These are phyloP conservation scores for Potamilus streckersoni DNA, from an alignment of 1,140 invertebrate species.

Conservation along the genomic window DNA sequence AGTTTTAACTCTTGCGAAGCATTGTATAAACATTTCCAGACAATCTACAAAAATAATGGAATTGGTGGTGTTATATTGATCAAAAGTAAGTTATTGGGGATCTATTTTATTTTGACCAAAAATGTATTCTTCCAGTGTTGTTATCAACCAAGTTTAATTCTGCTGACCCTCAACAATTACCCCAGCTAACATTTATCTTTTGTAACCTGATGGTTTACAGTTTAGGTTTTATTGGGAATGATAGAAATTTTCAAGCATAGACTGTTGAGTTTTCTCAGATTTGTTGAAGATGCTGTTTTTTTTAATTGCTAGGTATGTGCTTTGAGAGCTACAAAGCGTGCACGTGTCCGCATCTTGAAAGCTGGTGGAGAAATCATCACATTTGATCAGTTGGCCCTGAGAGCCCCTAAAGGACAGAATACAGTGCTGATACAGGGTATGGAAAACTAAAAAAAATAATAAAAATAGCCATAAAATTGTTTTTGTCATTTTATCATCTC, in stretches of 20 bases:
- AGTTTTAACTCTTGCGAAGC: too few relatives aligned
- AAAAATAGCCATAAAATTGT: too few relatives aligned
- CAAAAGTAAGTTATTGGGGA: too few relatives aligned
- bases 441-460: neutral
- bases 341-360: conserved; percentile 94
- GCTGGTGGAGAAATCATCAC: conserved; percentile 97
- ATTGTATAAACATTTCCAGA: too few relatives aligned
- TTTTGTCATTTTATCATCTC: too few relatives aligned
- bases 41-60: too few relatives aligned
- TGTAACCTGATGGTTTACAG: too few relatives aligned
- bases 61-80: too few relatives aligned
- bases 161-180: neutral
- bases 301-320: conserved; percentile 83
- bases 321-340: conserved; percentile 90
- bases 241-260: too few relatives aligned
- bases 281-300: neutral
- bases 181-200: neutral
- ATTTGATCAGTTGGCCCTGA: conserved; percentile 96
- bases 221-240: too few relatives aligned
- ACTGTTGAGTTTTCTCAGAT: neutral
- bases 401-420: conserved; percentile 91
- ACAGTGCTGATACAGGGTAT: conserved; percentile 94
- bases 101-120: too few relatives aligned
- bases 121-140: neutral
- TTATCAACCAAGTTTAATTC: neutral